A percentile compares a stretch with the other conserved stretches of the same genome.
Evolutionary conservation across 2,113 vertebrate genomes (phyloP).

Genomic region (Pycnonotus jocosus): DNA sequence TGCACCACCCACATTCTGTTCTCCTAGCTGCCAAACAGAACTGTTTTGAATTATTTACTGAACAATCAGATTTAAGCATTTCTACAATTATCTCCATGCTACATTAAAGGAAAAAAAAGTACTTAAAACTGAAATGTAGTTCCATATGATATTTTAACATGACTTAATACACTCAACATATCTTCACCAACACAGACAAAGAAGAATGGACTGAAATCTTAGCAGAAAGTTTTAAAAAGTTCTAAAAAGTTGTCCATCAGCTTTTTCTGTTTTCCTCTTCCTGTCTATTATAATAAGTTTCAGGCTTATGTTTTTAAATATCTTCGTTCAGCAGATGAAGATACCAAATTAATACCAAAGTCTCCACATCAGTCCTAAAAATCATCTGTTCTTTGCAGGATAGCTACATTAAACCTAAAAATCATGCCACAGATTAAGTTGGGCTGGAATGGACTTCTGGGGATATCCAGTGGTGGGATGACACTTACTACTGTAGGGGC

Average conservation of each 20-base stretch:
- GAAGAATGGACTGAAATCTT: neutral
- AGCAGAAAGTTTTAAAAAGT: neutral
- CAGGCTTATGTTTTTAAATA: neutral
- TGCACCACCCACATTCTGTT: neutral
- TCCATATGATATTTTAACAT: neutral
- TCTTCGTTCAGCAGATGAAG: neutral
- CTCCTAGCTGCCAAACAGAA: constrained; percentile 24
- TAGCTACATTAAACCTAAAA: neutral
- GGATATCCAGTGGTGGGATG: neutral
- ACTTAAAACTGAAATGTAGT: neutral
- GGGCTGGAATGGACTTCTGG: neutral
- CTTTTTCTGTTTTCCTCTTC: neutral
- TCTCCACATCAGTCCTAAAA: neutral
- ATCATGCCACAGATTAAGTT: neutral
- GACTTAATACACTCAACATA: neutral
- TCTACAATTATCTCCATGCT: neutral
- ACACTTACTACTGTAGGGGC: neutral
- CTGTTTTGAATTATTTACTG: constrained; percentile 5
- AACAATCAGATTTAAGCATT: neutral
- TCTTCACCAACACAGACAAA: neutral
- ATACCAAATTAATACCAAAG: neutral
- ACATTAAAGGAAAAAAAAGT: neutral
- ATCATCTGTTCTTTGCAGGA: neutral
- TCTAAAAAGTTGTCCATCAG: neutral
- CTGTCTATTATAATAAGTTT: neutral